These are phyloP conservation scores for Melanotaenia duboulayi DNA, from an alignment of 2,113 vertebrate species.

Conservation along the genomic window DNA sequence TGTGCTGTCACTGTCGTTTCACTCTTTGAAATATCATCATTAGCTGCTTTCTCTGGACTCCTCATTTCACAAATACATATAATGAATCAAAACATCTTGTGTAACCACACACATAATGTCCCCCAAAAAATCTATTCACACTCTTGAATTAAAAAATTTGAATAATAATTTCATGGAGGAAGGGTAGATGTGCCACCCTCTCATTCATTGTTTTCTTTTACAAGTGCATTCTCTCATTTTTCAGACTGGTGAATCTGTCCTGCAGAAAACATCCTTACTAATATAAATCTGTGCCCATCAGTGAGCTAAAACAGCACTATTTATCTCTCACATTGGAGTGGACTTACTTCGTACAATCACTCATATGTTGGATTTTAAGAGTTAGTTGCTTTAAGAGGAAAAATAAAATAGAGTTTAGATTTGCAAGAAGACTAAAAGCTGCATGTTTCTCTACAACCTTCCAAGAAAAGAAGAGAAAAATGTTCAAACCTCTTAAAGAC, in stretches of 20 bases:
- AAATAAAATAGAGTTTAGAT: background rate
- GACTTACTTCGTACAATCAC: background rate
- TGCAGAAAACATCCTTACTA: background rate
- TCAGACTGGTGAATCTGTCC: background rate
- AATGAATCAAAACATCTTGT: background rate
- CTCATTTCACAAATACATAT: conserved; percentile 9
- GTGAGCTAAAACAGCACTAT: background rate
- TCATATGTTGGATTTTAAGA: conserved; percentile 1
- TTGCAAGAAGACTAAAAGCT: too few relatives aligned
- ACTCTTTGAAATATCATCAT: background rate
- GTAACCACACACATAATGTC: background rate
- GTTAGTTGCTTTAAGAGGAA: background rate
- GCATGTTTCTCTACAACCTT: too few relatives aligned
- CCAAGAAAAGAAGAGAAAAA: too few relatives aligned
- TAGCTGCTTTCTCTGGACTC: background rate
- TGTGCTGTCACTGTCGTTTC: background rate
- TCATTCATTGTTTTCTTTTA: conserved; percentile 19
- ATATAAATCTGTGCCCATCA: background rate
- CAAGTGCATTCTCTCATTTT: conserved; percentile 5
- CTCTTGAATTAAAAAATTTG: conserved; percentile 3
- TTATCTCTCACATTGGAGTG: background rate
- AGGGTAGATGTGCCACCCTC: conserved; percentile 5
- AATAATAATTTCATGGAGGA: conserved; percentile 11
- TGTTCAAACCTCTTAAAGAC: too few relatives aligned
- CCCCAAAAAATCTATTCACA: conserved; percentile 7